phyloP scores from a whole-genome alignment of 2,888 invertebrate genomes.

The Linhomoeus sp. region DNA sequence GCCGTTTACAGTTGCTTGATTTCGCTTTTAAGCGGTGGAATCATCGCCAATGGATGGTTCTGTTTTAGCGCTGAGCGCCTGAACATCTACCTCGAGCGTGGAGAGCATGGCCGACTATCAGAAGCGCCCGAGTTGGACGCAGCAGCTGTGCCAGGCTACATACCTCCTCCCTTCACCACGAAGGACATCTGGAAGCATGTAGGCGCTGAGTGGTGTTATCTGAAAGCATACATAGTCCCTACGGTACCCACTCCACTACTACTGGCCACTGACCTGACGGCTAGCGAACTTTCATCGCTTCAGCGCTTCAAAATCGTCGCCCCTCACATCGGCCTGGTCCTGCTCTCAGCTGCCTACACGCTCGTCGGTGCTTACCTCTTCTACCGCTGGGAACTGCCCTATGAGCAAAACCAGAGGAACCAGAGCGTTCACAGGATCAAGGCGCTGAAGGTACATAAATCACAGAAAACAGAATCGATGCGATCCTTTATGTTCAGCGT shows the following conservation, averaged over 20 bases:
- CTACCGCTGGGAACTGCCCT: slow-evolving; percentile 9
- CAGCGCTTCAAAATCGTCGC: slow-evolving; percentile 21
- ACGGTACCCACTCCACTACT: not conserved
- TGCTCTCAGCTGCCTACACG: slow-evolving; percentile 22
- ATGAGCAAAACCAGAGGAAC: not conserved
- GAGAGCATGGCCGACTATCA: not conserved
- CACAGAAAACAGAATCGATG: too few species aligned
- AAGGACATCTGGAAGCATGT: not conserved
- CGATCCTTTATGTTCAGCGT: too few species aligned
- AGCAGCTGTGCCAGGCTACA: too few species aligned
- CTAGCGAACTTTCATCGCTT: too few species aligned
- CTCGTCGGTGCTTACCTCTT: slow-evolving; percentile 24
- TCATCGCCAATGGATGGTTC: not conserved
- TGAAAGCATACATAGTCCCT: not conserved
- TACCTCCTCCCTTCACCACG: not conserved
- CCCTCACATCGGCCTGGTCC: slow-evolving; percentile 23
- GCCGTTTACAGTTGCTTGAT: too few species aligned
- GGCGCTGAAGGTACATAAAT: not conserved
- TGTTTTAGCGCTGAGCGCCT: slow-evolving; percentile 25
- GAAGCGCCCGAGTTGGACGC: not conserved
- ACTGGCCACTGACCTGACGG: not conserved
- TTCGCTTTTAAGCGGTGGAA: too few species aligned
- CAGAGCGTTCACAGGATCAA: not conserved
- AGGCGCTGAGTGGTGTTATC: not conserved
- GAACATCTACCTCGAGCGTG: slow-evolving; percentile 19